Conservation (phyloP, 2,113 vertebrate species). For the Ammodytes marinus region DNA sequence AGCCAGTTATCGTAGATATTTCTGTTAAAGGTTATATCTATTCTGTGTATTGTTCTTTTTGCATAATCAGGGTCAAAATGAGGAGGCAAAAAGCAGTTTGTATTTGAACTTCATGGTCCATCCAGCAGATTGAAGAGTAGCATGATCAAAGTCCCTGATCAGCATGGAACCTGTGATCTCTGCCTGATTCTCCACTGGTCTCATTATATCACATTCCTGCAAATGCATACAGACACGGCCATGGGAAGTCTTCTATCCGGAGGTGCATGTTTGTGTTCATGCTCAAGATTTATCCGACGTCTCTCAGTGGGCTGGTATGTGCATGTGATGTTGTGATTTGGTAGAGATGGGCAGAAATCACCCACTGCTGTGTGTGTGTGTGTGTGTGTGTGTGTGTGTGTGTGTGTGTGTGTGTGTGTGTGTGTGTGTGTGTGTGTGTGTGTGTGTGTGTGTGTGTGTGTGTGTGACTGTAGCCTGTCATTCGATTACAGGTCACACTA, state of each 20-base stretch:
- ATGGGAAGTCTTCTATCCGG: slow-evolving; percentile 21
- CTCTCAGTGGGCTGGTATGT: slow-evolving; percentile 37
- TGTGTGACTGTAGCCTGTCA: slow-evolving; percentile 72
- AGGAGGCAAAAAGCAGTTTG: background rate
- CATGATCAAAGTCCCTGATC: slow-evolving; percentile 47
- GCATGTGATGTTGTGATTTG: slow-evolving; percentile 49
- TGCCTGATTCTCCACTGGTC: slow-evolving; percentile 23
- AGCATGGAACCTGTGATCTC: slow-evolving; percentile 45
- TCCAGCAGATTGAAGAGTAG: slow-evolving; percentile 13
- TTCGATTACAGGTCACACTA: slow-evolving; percentile 79
- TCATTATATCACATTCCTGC: slow-evolving; percentile 48
- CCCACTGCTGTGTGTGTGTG: slow-evolving; percentile 16
- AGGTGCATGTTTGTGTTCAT: slow-evolving; percentile 22
- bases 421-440: slow-evolving; percentile 11
- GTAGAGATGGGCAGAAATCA: slow-evolving; percentile 24
- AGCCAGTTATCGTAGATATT: background rate
- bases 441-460: slow-evolving; percentile 41
- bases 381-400: slow-evolving; percentile 31
- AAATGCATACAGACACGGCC: slow-evolving; percentile 18
- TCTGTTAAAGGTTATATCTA: background rate
- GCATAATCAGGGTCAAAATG: background rate
- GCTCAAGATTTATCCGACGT: slow-evolving; percentile 8
- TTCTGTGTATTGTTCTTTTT: background rate
- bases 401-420: slow-evolving; percentile 58
- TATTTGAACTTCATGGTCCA: background rate